Base-by-base conservation (phyloP, 2,113 vertebrate genomes). In the Accipiter virgatus region DNA sequence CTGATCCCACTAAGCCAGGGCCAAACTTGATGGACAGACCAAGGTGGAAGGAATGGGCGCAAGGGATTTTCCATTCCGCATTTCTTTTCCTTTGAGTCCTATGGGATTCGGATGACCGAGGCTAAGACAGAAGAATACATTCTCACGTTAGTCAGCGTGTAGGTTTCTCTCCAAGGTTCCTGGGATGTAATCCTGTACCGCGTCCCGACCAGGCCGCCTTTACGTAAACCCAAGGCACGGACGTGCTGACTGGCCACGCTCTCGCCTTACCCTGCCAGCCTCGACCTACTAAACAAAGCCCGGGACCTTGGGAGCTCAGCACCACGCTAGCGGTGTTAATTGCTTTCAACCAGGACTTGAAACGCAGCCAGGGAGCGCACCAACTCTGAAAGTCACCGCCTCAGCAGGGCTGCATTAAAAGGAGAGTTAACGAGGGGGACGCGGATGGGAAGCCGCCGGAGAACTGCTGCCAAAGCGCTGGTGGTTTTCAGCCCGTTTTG, bases 141-240 rank as follows among this genome's bases (percentile, higher is more conserved):
- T 34, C 50, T 29, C 16, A 6, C 5, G 6, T 83, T 32, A 45
- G 20, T 23, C 17, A 31, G 34, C 0, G 1, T 0, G 0, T 6
- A 15, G 7, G 0, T 29, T 61, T 74, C 84, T 70, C 21, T 18
- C 0, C 40, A 42, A 42, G 14, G 42, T 43, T 50, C 47, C n/a
- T 20, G 2, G 3, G 58, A 27, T 18, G 45, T 18, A 25, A 25
- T 4, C 13, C 55, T 7, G 26, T 48, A 7, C 23, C 9, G 1
- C 2, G 1, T 22, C 9, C 52, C 4, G n/a, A 18, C n/a, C 25
- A 2, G 31, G 38, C 67, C 77, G 34, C 23, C 45, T 17, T 71
- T n/a, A 32, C 16, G 5, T 13, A 53, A 25, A 45, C 17, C 43
- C 84, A 23, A 23, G 4, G 50, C 75, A 53, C 1, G 25, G 53